These are phyloP conservation scores for Campodea augens DNA, from an alignment of 1,140 invertebrate species.

Conservation along the genomic window DNA sequence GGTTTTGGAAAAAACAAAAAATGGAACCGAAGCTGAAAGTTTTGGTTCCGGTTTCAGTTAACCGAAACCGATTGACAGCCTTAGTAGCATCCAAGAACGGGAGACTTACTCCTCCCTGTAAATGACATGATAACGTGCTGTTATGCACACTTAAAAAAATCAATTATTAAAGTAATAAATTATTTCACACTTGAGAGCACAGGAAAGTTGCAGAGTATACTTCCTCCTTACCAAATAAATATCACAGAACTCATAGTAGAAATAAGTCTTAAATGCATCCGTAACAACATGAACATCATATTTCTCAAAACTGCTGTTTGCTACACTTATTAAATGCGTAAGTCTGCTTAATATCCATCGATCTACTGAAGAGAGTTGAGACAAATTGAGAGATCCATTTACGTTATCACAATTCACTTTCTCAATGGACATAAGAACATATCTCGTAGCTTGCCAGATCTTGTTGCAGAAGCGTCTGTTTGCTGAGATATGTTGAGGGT, in stretches of 20 bases:
- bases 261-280: slow-evolving; percentile 58
- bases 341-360: slow-evolving; percentile 82
- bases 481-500: slow-evolving; percentile 60
- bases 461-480: slow-evolving; percentile 92
- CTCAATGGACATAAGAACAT: slow-evolving; percentile 30
- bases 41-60: no score
- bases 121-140: no score
- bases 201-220: slow-evolving; percentile 8
- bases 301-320: slow-evolving; percentile 41
- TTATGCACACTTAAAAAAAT: no score
- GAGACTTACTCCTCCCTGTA: no score
- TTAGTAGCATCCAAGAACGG: no score
- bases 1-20: no score
- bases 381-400: no score
- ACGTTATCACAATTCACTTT: slow-evolving; percentile 17
- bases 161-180: no score
- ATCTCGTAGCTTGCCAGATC: slow-evolving; percentile 89
- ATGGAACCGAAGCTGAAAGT: no score
- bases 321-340: slow-evolving; percentile 40
- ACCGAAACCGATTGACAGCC: no score
- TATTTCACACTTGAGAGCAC: slow-evolving; percentile 2
- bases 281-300: slow-evolving; percentile 65
- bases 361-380: no score
- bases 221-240: slow-evolving; percentile 61
- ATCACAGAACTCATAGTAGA: slow-evolving; percentile 87